A percentile compares a stretch with the other conserved stretches of the same genome.
These are phyloP conservation scores for Tragelaphus buxtoni DNA, from an alignment of 2,113 vertebrate species.

Conservation along the genomic window DNA sequence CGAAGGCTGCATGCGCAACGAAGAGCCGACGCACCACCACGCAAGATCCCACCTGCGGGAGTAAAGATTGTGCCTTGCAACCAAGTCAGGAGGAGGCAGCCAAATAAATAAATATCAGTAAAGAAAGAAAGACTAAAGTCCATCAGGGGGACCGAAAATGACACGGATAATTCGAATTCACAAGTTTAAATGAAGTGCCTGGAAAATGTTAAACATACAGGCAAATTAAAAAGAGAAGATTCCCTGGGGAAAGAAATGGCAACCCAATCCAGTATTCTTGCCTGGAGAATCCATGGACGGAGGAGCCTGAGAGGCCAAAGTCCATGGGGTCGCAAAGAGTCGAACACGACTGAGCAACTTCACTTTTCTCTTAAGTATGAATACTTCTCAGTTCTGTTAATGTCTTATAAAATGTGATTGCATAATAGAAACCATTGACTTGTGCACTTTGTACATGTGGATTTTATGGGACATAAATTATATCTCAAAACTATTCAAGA, in stretches of 20 bases:
- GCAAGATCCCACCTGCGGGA: accelerated
- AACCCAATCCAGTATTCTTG: neutral
- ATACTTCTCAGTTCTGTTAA: neutral
- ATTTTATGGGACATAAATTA: neutral
- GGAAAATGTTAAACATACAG: neutral
- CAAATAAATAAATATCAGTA: neutral
- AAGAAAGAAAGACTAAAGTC: neutral
- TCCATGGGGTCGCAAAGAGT: neutral
- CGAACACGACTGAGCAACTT: neutral
- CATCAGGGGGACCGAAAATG: neutral
- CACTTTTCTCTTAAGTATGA: neutral
- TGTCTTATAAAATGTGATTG: neutral
- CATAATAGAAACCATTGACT: neutral
- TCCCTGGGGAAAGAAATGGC: neutral
- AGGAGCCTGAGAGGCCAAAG: neutral
- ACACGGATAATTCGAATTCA: neutral
- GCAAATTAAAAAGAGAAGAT: neutral
- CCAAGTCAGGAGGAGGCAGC: neutral
- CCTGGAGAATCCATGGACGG: neutral
- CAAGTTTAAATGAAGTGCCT: neutral
- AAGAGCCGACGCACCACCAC: accelerated
- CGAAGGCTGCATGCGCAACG: neutral
- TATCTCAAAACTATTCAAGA: neutral
- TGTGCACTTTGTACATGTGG: neutral
- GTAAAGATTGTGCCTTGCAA: neutral